These are phyloP conservation scores for Eunapius fragilis DNA, from an alignment of 37 sponge, comb jelly and placozoan genomes.

Conservation along the genomic window DNA sequence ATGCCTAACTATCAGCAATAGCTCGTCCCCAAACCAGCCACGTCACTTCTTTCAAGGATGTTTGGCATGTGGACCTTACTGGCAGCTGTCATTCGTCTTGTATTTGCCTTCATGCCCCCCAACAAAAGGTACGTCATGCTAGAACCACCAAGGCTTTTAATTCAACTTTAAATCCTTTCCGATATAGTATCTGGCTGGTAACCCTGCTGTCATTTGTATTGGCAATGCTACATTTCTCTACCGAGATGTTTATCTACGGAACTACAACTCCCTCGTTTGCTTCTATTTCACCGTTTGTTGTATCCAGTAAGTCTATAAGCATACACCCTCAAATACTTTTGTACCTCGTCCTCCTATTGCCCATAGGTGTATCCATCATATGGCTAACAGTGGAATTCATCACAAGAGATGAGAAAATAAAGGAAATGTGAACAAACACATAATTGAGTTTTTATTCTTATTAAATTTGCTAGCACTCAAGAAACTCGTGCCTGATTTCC, in stretches of 20 bases:
- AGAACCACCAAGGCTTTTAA: too few species aligned
- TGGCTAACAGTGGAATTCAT: background rate
- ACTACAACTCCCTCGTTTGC: slow-evolving; percentile 46
- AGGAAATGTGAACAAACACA: background rate
- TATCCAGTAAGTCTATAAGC: slow-evolving; percentile 42
- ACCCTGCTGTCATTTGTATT: slow-evolving; percentile 57
- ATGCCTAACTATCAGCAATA: background rate
- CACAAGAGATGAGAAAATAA: background rate
- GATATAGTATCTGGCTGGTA: slow-evolving; percentile 27
- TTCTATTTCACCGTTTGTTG: slow-evolving; percentile 40
- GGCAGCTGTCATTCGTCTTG: slow-evolving; percentile 42
- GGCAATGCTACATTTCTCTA: slow-evolving; percentile 55
- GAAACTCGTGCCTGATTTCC: slow-evolving; percentile 68
- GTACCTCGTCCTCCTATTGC: too few species aligned
- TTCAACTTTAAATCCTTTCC: background rate
- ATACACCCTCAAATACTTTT: background rate
- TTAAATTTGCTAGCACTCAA: slow-evolving; percentile 8
- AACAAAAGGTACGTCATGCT: slow-evolving; percentile 34
- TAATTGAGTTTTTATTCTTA: background rate
- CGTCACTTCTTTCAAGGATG: slow-evolving; percentile 39
- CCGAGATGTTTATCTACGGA: slow-evolving; percentile 46
- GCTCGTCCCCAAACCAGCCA: slow-evolving; percentile 29
- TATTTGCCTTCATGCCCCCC: slow-evolving; percentile 35
- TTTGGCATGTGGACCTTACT: slow-evolving; percentile 74
- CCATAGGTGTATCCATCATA: background rate